Percentiles rank a stretch among this genome's conserved stretches.
Conservation (phyloP, 2,888 invertebrate genomes). For the Parnassius orleans region DNA sequence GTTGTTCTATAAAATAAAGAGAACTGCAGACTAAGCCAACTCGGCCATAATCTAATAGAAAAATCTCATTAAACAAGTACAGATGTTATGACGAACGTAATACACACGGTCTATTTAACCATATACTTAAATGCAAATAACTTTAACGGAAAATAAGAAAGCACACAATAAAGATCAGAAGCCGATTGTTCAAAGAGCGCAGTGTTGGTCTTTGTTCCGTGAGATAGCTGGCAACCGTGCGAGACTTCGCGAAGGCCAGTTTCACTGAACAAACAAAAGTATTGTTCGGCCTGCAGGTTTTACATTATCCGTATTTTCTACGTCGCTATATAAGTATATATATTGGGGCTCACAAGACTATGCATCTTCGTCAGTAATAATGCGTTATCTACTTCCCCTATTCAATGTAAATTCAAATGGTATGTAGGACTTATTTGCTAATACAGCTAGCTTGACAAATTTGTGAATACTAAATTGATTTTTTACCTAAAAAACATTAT, state of each 20-base stretch:
- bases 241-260: conserved; percentile 29
- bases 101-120: no score
- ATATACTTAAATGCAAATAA: no score
- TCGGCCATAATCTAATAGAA: background rate
- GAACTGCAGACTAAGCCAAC: background rate
- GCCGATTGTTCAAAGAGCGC: conserved; percentile 3
- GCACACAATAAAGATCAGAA: conserved; percentile 13
- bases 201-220: conserved; percentile 27
- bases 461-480: no score
- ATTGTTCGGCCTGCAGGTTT: conserved; percentile 25
- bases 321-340: background rate
- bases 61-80: background rate
- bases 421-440: no score
- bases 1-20: background rate
- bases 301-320: conserved; percentile 9
- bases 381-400: no score
- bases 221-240: conserved; percentile 18
- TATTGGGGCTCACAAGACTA: no score
- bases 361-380: no score
- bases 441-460: no score
- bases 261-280: conserved; percentile 32
- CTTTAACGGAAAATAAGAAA: background rate
- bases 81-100: background rate
- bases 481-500: no score
- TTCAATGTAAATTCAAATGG: no score